Percentiles rank a stretch among this genome's conserved stretches.
Evolutionary conservation across 2,888 invertebrate genomes (phyloP).

Genomic region (Drosophila dives): DNA sequence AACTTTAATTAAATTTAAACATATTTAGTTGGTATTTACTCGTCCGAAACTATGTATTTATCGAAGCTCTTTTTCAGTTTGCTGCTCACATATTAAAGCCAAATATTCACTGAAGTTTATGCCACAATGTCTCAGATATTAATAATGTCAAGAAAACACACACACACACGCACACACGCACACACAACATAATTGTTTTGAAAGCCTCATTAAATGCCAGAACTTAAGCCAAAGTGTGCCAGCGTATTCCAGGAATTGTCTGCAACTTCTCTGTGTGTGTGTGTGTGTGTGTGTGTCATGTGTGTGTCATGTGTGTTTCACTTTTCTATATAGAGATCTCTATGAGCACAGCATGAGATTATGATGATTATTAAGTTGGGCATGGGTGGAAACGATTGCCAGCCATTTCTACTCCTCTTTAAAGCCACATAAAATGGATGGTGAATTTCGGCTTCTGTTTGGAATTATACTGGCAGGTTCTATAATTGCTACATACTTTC

Average conservation of each 20-base stretch:
- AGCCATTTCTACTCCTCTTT: slow-evolving; percentile 52
- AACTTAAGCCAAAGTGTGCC: slow-evolving; percentile 59
- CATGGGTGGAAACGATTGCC: slow-evolving; percentile 26
- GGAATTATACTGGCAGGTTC: slow-evolving; percentile 63
- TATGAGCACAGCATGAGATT: slow-evolving; percentile 60
- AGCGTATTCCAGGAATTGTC: slow-evolving; percentile 20
- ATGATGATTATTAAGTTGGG: slow-evolving; percentile 72
- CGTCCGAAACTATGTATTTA: slow-evolving; percentile 1
- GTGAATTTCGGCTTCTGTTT: slow-evolving; percentile 63
- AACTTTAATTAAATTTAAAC: slow-evolving; percentile 64
- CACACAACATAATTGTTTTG: slow-evolving; percentile 72
- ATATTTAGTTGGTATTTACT: slow-evolving; percentile 20
- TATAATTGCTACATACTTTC: slow-evolving; percentile 55
- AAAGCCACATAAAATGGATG: slow-evolving; percentile 59
- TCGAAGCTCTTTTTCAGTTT: background rate
- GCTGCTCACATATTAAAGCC: slow-evolving; percentile 34
- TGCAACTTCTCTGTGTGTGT: slow-evolving; percentile 8
- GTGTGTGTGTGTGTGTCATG: slow-evolving; percentile 20
- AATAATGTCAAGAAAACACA: slow-evolving; percentile 62
- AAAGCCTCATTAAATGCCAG: slow-evolving; percentile 81
- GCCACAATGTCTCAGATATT: slow-evolving; percentile 62
- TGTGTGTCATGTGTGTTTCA: slow-evolving; percentile 14
- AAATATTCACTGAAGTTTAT: slow-evolving; percentile 21
- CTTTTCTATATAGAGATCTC: background rate
- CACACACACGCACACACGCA: slow-evolving; percentile 30